Evolutionary conservation across 2,888 invertebrate genomes (phyloP), one percentile per base, ranked within the genome.

Genomic region (Hanleya hanleyi): DNA sequence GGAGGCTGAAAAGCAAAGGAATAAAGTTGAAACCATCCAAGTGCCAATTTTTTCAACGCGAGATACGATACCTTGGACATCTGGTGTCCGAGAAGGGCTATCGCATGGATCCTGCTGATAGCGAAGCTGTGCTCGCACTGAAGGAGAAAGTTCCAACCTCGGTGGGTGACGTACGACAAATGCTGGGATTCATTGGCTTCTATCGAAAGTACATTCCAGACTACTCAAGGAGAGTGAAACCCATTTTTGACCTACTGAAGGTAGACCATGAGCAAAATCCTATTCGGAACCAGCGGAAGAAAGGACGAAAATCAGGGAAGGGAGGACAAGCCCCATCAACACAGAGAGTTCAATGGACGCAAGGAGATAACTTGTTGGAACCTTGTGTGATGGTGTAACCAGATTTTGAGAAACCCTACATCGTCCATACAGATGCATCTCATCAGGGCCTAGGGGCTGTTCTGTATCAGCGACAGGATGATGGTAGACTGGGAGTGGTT

Each of bases 371-470:
- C n/a, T n/a, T n/a, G n/a, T n/a, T n/a, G n/a, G n/a, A n/a, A n/a
- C n/a, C n/a, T n/a, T 29, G 22, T 9, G 26, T 68, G 4, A 67
- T 68, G 61, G n/a, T 33, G 9, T 70, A 41, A n/a, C 73, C 51
- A 1, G 41, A 62, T 69, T 69, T 68, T 18, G n/a, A 50, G 5
- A 36, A 49, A 29, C n/a, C 6, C 64, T 51, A 41, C 57, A 37
- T 72, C n/a, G 41, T 72, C 4, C 68, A 72, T 29, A 72, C 57
- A 26, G 73, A 73, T 69, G 69, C 69, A 4, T 73, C 65, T 5
- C 65, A 66, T 4, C 32, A 49, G 12, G 73, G 73, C 1, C 50
- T 73, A 4, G 73, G 69, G 15, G 73, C 69, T 4, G 50, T 73
- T 2, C 41, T 73, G 38, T 65, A 65, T 37, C 69, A 73, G 50